Conservation (phyloP, 2,113 vertebrate genomes). For the Percopsis transmontana region DNA sequence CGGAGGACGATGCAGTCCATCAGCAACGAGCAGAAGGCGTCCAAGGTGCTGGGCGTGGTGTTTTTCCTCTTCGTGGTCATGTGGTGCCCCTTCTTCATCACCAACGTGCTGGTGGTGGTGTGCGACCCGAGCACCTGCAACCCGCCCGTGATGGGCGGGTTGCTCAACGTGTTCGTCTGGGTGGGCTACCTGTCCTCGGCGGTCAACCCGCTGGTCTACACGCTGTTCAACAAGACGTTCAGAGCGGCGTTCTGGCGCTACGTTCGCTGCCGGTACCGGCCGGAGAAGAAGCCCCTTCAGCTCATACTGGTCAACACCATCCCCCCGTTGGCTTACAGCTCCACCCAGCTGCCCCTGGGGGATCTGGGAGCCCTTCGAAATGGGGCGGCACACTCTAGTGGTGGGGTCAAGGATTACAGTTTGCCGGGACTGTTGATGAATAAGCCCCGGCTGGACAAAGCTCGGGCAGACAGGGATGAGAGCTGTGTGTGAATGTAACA, state of each 20-base stretch:
- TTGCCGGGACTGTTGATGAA: conserved; percentile 15
- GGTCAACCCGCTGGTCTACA: conserved; percentile 94
- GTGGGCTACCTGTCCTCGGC: conserved; percentile 95
- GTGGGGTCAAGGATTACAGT: conserved; percentile 4
- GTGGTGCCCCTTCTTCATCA: conserved; percentile 99
- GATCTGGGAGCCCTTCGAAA: conserved; percentile 76
- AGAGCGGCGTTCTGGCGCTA: conserved; percentile 90
- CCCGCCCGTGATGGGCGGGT: conserved; percentile 77
- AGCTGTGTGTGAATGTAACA: conserved; percentile 53
- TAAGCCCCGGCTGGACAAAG: background rate
- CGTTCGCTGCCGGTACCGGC: conserved; percentile 88
- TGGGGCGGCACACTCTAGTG: conserved; percentile 37
- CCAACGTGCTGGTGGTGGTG: conserved; percentile 90
- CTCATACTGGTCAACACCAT: conserved; percentile 94
- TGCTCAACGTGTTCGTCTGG: conserved; percentile 96
- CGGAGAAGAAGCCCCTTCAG: conserved; percentile 89
- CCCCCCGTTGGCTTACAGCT: conserved; percentile 87
- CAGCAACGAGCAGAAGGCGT: conserved; percentile 95
- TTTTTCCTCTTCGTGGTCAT: conserved; percentile 97
- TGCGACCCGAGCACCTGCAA: conserved; percentile 85
- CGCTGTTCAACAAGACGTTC: conserved; percentile 94
- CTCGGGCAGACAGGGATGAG: conserved; percentile 34
- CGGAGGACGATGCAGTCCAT: conserved; percentile 93
- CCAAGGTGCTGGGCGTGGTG: conserved; percentile 95
- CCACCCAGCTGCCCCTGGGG: conserved; percentile 80